These are phyloP conservation scores for Oscheius onirici DNA, from an alignment of 2,888 invertebrate species.

Conservation along the genomic window DNA sequence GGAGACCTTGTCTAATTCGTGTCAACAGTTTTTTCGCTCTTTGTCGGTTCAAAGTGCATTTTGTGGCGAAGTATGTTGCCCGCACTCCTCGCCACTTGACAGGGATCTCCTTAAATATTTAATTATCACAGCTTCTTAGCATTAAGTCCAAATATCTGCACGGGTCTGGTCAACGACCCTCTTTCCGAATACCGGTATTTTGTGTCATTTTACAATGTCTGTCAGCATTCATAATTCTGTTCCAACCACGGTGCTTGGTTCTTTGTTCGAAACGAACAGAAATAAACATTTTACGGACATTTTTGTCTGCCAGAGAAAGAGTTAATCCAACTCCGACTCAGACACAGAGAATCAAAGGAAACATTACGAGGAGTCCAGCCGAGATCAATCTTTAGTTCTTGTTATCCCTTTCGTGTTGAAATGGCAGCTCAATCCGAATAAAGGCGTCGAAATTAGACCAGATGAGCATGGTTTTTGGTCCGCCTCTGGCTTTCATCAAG, in stretches of 20 bases:
- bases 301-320: not conserved
- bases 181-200: constrained; percentile 10
- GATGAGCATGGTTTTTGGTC: no score
- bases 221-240: not conserved
- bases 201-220: constrained; percentile 13
- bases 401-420: no score
- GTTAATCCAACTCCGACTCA: no score
- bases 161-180: constrained; percentile 25
- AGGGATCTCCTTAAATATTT: constrained; percentile 21
- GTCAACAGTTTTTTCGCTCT: not conserved
- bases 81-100: not conserved
- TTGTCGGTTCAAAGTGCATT: constrained; percentile 2
- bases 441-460: no score
- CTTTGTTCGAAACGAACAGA: constrained; percentile 13
- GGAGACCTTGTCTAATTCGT: constrained; percentile 53
- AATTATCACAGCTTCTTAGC: constrained; percentile 1
- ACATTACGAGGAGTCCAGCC: no score
- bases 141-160: not conserved
- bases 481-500: no score
- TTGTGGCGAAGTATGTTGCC: not conserved
- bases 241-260: constrained; percentile 1
- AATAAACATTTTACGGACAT: constrained; percentile 5
- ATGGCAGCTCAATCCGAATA: no score
- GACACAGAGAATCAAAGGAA: no score
- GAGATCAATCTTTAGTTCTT: no score